Base-by-base conservation (phyloP, 2,113 vertebrate species). In the Nesoenas mayeri region DNA sequence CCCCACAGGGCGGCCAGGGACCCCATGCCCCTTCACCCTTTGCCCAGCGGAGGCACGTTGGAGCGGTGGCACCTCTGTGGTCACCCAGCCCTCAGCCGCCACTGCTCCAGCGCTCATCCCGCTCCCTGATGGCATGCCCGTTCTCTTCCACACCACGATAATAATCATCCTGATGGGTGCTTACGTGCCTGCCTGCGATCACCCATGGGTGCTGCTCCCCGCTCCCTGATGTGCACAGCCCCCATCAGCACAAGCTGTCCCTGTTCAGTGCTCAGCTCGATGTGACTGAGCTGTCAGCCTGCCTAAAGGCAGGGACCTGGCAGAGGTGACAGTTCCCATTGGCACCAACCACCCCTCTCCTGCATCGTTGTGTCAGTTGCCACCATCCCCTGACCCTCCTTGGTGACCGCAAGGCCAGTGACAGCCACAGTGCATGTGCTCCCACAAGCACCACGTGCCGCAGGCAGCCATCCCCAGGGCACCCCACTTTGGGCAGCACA, bases 401-500 rank as follows among this genome's bases (percentile, higher is more conserved):
- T 2, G 0, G n/a, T 9, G 65, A 20, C 85, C 7, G 5, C 2
- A 3, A 88, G 62, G 82, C 74, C 65, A 15, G n/a, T 3, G 1
- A n/a, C 60, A 61, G 74, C 78, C 15, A 0, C 2, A 9, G 54
- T 18, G 74, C 85, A 92, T 9, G 19, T 88, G 96, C 34, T 93
- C 29, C 62, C 1, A 5, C 5, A 0, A 53, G 60, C 0, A 11
- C 90, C 91, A 95, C 29, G 58, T 93, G 91, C 94, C 8, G 0
- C 53, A 15, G 42, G 60, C 42, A 17, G 1, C 48, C 4, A 3
- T 96, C 75, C 66, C 31, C 4, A 5, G 10, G 28, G 15, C 47
- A 70, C 69, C 71, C 66, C 1, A 1, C 31, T 51, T 51, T 51
- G 25, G 61, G 5, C 12, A 15, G 34, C 13, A 0, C 8, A 1